phyloP scores from a whole-genome alignment of 2,113 vertebrate species.

The Anseranas semipalmata region DNA sequence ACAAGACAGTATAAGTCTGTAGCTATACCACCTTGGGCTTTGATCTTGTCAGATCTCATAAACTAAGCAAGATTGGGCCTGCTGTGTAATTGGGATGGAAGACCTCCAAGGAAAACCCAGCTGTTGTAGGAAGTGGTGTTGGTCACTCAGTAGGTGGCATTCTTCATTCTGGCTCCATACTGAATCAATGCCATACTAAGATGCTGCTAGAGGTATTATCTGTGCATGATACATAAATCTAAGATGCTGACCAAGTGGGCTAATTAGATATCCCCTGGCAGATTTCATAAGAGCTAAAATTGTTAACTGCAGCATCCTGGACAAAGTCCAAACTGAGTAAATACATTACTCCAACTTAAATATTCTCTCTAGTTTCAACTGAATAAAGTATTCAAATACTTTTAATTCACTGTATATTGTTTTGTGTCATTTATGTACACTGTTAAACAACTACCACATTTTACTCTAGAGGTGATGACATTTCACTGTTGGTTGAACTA shows the following conservation, averaged over 20 bases:
- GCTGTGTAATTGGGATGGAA: slow-evolving; percentile 71
- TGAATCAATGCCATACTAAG: slow-evolving; percentile 8
- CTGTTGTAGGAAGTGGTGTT: slow-evolving; percentile 64
- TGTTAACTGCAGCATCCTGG: slow-evolving; percentile 46
- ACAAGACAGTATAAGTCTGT: slow-evolving; percentile 57
- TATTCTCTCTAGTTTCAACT: slow-evolving; percentile 13
- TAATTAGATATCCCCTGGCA: slow-evolving; percentile 64
- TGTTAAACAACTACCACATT: slow-evolving; percentile 29
- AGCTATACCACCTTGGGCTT: slow-evolving; percentile 67
- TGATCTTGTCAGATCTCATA: slow-evolving; percentile 73
- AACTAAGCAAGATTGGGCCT: slow-evolving; percentile 70
- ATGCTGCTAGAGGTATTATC: slow-evolving; percentile 34
- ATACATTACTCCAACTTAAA: slow-evolving; percentile 24
- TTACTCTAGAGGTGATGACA: slow-evolving; percentile 33
- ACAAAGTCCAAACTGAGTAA: slow-evolving; percentile 35
- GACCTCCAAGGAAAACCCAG: slow-evolving; percentile 72
- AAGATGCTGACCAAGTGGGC: slow-evolving; percentile 42
- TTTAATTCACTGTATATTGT: not conserved
- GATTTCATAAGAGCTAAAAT: slow-evolving; percentile 49
- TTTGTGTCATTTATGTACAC: slow-evolving; percentile 15
- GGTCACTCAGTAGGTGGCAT: slow-evolving; percentile 65
- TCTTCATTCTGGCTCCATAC: slow-evolving; percentile 5
- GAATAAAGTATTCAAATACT: slow-evolving; percentile 46
- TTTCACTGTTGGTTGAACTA: slow-evolving; percentile 30
- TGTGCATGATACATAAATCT: slow-evolving; percentile 35